Conservation (phyloP, 2,113 vertebrate species). For the Neolamprologus falcicula region DNA sequence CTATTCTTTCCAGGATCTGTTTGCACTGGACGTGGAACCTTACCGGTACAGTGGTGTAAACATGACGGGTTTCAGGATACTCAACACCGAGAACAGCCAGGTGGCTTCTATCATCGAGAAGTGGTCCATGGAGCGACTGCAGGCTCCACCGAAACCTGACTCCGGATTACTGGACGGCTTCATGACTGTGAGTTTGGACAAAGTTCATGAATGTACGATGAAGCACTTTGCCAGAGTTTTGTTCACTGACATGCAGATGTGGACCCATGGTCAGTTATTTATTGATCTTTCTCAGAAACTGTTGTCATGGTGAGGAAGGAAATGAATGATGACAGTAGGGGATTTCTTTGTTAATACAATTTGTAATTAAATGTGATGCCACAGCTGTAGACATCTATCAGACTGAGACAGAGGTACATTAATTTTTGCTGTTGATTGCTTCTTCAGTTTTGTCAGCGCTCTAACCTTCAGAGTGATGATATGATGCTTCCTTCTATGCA, state of each 20-base stretch:
- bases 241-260: background rate
- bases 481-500: background rate
- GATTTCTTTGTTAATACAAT: background rate
- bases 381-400: background rate
- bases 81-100: conserved; percentile 94
- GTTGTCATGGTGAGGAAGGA: background rate
- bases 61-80: conserved; percentile 96
- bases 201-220: background rate
- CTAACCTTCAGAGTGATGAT: background rate
- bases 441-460: background rate
- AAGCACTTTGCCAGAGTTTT: background rate
- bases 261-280: background rate
- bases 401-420: background rate
- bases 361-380: background rate
- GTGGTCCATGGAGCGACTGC: conserved; percentile 97
- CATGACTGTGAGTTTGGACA: conserved; percentile 87
- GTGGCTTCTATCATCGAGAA: conserved; percentile 97
- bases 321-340: background rate
- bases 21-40: conserved; percentile 93
- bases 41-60: conserved; percentile 97
- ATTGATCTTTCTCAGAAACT: background rate
- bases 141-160: conserved; percentile 95
- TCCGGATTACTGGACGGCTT: conserved; percentile 98
- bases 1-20: conserved; percentile 79
- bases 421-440: background rate